Conservation (phyloP, 2,797 vertebrate genomes). For the Streptopelia turtur region DNA sequence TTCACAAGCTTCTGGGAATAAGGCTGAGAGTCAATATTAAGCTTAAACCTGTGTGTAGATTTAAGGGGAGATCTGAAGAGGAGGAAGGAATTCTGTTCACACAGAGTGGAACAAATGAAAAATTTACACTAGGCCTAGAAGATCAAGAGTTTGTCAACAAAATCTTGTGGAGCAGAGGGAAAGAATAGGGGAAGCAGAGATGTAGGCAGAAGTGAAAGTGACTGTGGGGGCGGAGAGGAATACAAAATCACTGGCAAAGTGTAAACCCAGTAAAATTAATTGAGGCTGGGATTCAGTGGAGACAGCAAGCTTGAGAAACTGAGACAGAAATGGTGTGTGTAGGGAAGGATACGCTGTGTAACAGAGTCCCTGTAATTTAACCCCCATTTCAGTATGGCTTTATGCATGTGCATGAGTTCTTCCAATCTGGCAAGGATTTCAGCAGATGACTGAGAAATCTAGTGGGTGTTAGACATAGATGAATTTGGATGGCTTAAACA, state of each 20-base stretch:
- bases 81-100: not conserved
- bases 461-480: not conserved
- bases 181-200: not conserved
- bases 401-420: not conserved
- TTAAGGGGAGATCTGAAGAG: not conserved
- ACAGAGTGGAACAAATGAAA: not conserved
- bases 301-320: not conserved
- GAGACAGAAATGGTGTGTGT: not conserved
- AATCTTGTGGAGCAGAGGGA: not conserved
- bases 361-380: not conserved
- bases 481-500: conserved; percentile 3
- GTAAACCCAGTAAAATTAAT: not conserved
- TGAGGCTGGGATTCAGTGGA: not conserved
- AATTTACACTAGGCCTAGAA: not conserved
- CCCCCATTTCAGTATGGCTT: not conserved
- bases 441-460: not conserved
- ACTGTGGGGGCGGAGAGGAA: not conserved
- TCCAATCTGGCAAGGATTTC: not conserved
- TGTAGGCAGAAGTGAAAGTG: not conserved
- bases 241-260: not conserved
- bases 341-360: not conserved
- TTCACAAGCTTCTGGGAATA: not conserved
- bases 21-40: not conserved
- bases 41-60: not conserved
- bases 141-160: not conserved